Evolutionary conservation across 2,113 vertebrate genomes (phyloP), one percentile per base, ranked within the genome.

Genomic region (Uria aalge): DNA sequence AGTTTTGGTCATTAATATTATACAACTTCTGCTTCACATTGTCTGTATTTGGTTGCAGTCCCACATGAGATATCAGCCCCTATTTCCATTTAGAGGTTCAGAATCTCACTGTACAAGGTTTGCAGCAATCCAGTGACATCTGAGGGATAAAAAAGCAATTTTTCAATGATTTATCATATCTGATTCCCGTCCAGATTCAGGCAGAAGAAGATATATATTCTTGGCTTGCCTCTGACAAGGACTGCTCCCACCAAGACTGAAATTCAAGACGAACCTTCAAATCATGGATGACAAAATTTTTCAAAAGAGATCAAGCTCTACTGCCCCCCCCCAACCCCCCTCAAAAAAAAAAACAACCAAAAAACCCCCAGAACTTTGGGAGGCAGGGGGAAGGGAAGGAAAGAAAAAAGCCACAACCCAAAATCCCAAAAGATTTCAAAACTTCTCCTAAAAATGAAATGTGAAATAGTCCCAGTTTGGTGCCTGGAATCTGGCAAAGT

Each of bases 351-450:
- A 7, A 45, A 48, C 26, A 9, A 3, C 6, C 6, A 5, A 32
- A 26, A 15, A 56, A 62, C 1, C 2, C 4, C 20, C 20, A 48
- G 14, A 36, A 45, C 18, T 45, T 45, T 45, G 45, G 45, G 19
- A 15, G n/a, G 22, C 3, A 4, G 11, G 16, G 10, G 3, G 8
- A 10, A 8, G 6, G 8, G 7, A 4, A 48, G 2, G 6, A 22
- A 60, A 41, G 7, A 38, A 88, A 94, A 75, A 73, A 38, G 5
- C 5, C 34, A 62, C n/a, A 80, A 30, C 4, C 12, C 4, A 8
- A 86, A 89, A 41, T 38, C 14, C 36, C 48, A 40, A 62, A 48
- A 9, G 5, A n/a, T 27, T 85, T 85, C 48, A 32, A 69, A 93
- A 52, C 34, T n/a, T 3, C 38, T 56, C 22, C 45, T 82, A 47